Percentiles rank a stretch among this genome's conserved stretches.
Evolutionary conservation across 2,888 invertebrate species (phyloP).

Genomic region (Polydrusus tereticollis): DNA sequence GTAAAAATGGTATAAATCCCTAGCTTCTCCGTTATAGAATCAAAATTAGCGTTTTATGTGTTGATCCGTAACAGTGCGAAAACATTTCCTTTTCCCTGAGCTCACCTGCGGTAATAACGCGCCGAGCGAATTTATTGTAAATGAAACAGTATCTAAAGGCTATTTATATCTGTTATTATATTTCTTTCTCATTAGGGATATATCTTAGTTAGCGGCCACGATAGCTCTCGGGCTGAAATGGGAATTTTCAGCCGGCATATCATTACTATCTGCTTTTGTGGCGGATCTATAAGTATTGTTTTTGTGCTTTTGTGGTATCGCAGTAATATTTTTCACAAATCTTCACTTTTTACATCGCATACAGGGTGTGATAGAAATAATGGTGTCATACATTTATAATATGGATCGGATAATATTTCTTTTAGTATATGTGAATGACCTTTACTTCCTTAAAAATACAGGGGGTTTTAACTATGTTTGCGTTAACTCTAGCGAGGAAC

Average conservation of each 20-base stretch:
- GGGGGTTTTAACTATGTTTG: too few relatives aligned
- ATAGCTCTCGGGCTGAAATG: conserved; percentile 23
- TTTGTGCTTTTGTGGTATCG: background rate
- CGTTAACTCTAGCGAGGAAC: too few relatives aligned
- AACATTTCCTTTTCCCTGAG: conserved; percentile 47
- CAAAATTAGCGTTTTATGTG: background rate
- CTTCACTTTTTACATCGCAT: too few relatives aligned
- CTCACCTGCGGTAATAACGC: conserved; percentile 61
- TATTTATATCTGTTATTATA: conserved; percentile 65
- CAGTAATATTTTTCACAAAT: too few relatives aligned
- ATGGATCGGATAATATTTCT: too few relatives aligned
- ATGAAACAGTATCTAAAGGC: conserved; percentile 65
- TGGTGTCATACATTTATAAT: too few relatives aligned
- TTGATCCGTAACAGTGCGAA: conserved; percentile 17
- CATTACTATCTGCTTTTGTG: conserved; percentile 31
- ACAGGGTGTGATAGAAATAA: too few relatives aligned
- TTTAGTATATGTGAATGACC: too few relatives aligned
- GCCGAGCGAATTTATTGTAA: conserved; percentile 63
- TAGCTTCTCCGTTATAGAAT: too few relatives aligned
- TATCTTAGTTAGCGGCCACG: conserved; percentile 59
- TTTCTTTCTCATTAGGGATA: conserved; percentile 64
- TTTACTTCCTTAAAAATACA: too few relatives aligned
- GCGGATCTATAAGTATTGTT: conserved; percentile 26
- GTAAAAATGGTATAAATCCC: too few relatives aligned
- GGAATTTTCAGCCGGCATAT: conserved; percentile 33